Evolutionary conservation across 2,888 invertebrate species (phyloP).

Genomic region (Ptycholaimellus sp.): DNA sequence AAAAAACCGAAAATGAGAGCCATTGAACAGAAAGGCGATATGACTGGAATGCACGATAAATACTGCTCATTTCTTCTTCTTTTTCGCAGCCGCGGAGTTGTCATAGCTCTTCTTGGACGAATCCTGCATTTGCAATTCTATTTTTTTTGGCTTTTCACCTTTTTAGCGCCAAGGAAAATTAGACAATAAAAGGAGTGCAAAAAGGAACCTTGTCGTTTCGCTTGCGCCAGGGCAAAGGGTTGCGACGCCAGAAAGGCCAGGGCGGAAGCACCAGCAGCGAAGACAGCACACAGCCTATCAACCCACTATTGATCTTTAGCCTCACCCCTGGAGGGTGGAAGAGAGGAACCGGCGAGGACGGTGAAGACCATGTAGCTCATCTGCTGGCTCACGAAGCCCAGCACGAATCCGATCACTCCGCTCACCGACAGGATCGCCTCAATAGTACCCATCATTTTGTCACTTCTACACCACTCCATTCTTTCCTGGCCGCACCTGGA

Average conservation of each 20-base stretch:
- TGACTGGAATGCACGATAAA: no score
- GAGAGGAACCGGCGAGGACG: conserved; percentile 7
- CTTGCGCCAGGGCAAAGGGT: conserved; percentile 9
- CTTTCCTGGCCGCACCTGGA: conserved; percentile 11
- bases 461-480: neutral
- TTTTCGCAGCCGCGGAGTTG: no score
- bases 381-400: conserved; percentile 15
- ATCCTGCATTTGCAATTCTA: no score
- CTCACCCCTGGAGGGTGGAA: conserved; percentile 10
- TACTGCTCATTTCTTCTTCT: no score
- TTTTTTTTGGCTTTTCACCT: no score
- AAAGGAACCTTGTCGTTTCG: neutral
- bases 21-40: no score
- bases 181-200: no score
- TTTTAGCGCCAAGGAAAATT: no score
- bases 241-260: conserved; percentile 19
- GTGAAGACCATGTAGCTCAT: neutral
- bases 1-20: no score
- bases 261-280: conserved; percentile 18
- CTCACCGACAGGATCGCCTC: conserved; percentile 16
- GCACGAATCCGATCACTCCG: conserved; percentile 18
- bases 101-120: no score
- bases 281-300: conserved; percentile 14
- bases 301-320: no score
- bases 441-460: conserved; percentile 5